Base-by-base conservation (phyloP, 2,888 invertebrate genomes). In the Macrosiphum euphorbiae region DNA sequence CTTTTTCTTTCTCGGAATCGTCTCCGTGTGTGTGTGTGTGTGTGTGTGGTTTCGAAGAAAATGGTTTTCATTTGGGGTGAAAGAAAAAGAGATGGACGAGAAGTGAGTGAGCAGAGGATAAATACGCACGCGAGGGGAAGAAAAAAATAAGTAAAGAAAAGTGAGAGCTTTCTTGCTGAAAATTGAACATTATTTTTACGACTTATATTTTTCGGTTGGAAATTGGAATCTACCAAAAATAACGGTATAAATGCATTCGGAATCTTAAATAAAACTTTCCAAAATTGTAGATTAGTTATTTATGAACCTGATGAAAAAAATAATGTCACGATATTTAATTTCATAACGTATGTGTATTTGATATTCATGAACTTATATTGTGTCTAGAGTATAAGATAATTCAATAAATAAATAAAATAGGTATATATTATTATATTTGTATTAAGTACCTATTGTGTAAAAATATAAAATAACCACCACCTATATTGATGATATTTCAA, bases 151-250 rank as follows among this genome's bases (percentile, higher is more conserved):
- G 47, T 20, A 78, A 55, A 85, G 93, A 90, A 89, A 93, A 93
- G 85, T 50, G 84, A 93, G 89, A 93, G 93, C 84, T 88, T 89
- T 93, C 44, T 90, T 86, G 44, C 85, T 28, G 94, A 87, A 94
- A 86, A 94, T 94, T 94, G 94, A 94, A 90, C 94, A 67, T 93
- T 90, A 90, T 90, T 90, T 94, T 94, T 86, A 94, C 67, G 90
- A 94, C 86, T 90, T 94, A 61, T 94, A 61, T 94, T 94, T 90
- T 61, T 28, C 52, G 50, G 58, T n/a, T 50, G 86, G 90, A 89
- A 94, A 94, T 93, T 85, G 93, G 58, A 89, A 92, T 85, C 58
- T 24, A 55, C 84, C 24, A 52, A 92, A 52, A 88, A 92, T 52
- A 67, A 92, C 44, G 44, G 24, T 61, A 55, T 86, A 24, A n/a